A percentile compares a stretch with the other conserved stretches of the same genome.
Evolutionary conservation across 2,888 invertebrate genomes (phyloP).

Genomic region (Diaperis boleti): DNA sequence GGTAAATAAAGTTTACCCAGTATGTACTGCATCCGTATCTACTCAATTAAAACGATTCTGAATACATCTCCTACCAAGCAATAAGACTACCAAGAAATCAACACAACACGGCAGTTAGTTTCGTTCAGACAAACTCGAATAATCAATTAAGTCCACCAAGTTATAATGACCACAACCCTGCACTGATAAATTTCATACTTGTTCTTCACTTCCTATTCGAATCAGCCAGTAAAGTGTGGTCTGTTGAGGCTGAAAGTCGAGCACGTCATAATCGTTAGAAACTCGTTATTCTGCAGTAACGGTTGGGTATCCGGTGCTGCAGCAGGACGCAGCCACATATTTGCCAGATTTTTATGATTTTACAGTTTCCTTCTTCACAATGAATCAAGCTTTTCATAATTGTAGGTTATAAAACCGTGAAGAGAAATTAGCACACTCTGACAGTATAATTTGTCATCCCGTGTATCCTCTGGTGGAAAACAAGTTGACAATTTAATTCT

Average conservation of each 20-base stretch:
- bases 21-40: conserved; percentile 10
- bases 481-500: no score
- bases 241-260: conserved; percentile 46
- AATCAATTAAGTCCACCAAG: conserved; percentile 37
- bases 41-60: neutral
- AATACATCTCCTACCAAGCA: conserved; percentile 3
- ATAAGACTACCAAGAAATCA: conserved; percentile 8
- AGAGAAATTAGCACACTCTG: no score
- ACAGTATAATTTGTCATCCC: no score
- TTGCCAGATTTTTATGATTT: conserved; percentile 40
- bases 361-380: conserved; percentile 37
- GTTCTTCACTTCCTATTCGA: conserved; percentile 14
- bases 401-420: neutral
- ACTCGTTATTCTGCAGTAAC: conserved; percentile 50
- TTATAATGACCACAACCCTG: conserved; percentile 19
- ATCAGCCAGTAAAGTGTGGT: conserved; percentile 24
- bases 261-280: conserved; percentile 49
- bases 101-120: conserved; percentile 22
- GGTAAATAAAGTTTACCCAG: conserved; percentile 11
- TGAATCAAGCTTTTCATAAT: conserved; percentile 12
- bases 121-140: conserved; percentile 23
- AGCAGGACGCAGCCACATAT: conserved; percentile 41
- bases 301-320: conserved; percentile 49
- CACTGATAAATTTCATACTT: conserved; percentile 37
- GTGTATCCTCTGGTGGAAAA: neutral